A percentile compares a stretch with the other conserved stretches of the same genome.
Evolutionary conservation across 2,797 vertebrate species (phyloP).

Genomic region (Xenentodon cancila): DNA sequence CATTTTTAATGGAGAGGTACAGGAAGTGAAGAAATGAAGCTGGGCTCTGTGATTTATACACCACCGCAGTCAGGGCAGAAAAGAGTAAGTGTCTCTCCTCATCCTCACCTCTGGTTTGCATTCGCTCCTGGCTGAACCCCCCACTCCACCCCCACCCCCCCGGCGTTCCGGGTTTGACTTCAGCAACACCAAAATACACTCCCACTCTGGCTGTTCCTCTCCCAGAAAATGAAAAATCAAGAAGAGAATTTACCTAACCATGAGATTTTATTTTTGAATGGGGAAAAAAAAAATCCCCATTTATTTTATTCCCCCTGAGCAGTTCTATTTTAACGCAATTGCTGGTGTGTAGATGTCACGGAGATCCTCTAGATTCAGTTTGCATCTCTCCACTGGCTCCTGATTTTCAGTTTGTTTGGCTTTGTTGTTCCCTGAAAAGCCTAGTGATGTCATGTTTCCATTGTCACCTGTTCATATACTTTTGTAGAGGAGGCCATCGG

Average conservation of each 20-base stretch:
- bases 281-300: not conserved
- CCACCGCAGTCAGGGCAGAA: conserved; percentile 49
- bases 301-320: conserved; percentile 22
- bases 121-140: conserved; percentile 16
- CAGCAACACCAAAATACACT: conserved; percentile 37
- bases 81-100: conserved; percentile 68
- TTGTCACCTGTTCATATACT: conserved; percentile 85
- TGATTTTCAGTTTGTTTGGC: conserved; percentile 70
- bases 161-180: conserved; percentile 38
- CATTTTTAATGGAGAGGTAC: conserved; percentile 84
- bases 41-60: conserved; percentile 76
- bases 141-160: conserved; percentile 4
- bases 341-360: conserved; percentile 5
- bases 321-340: not conserved
- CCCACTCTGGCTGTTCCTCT: conserved; percentile 7
- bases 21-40: conserved; percentile 77
- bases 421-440: conserved; percentile 77
- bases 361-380: conserved; percentile 6
- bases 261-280: not conserved
- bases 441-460: conserved; percentile 88
- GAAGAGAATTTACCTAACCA: conserved; percentile 24
- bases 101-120: conserved; percentile 64
- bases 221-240: conserved; percentile 22
- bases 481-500: conserved; percentile 81
- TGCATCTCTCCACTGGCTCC: conserved; percentile 12